phyloP scores from a whole-genome alignment of 2,797 vertebrate genomes.

The Allobates femoralis region DNA sequence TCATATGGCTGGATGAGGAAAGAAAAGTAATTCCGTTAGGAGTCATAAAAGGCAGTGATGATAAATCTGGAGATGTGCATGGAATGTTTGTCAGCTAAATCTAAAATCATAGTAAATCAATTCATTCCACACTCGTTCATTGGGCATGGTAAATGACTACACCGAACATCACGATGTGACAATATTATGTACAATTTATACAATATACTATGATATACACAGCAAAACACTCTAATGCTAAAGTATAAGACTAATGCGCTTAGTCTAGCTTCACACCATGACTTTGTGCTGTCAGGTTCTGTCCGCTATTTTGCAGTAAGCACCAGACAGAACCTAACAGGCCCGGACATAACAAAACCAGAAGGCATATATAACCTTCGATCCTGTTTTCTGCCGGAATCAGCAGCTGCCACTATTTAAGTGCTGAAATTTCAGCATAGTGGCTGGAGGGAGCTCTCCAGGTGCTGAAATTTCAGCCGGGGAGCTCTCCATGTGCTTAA shows the following conservation, averaged over 20 bases:
- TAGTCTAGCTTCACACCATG: too few relatives aligned
- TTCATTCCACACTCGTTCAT: background rate
- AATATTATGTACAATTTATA: conserved; percentile 4
- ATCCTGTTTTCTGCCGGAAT: too few relatives aligned
- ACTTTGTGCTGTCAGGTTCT: too few relatives aligned
- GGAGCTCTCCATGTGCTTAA: too few relatives aligned
- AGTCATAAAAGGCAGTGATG: conserved; percentile 20
- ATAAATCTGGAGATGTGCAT: conserved; percentile 26
- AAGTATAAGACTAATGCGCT: background rate
- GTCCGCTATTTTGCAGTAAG: too few relatives aligned
- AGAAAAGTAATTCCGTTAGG: conserved; percentile 10
- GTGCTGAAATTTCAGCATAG: too few relatives aligned
- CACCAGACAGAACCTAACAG: too few relatives aligned
- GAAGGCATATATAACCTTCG: too few relatives aligned
- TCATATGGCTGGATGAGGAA: background rate
- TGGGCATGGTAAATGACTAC: background rate
- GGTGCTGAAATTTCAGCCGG: too few relatives aligned
- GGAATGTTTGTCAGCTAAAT: conserved; percentile 15
- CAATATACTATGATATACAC: background rate
- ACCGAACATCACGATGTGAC: background rate
- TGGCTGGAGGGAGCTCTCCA: too few relatives aligned
- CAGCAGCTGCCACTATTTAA: too few relatives aligned
- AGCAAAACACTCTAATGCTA: background rate
- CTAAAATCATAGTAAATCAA: conserved; percentile 21
- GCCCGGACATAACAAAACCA: too few relatives aligned